phyloP scores from a whole-genome alignment of 2,797 vertebrate species.

The Halcyon smyrnensis region DNA sequence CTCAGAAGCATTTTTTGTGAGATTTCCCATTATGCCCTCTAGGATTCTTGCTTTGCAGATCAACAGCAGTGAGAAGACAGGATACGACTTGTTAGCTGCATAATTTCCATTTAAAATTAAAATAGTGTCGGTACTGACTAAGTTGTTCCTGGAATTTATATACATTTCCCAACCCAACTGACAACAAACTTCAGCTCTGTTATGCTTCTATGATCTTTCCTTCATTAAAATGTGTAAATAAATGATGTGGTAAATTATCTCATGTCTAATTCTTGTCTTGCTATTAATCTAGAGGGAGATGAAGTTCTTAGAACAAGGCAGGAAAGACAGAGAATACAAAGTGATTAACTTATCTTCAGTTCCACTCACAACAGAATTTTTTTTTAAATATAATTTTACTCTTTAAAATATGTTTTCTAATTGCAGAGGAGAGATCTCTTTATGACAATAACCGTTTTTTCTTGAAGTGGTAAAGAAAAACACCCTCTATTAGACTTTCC shows the following conservation, averaged over 20 bases:
- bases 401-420: constrained; percentile 28
- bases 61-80: constrained; percentile 30
- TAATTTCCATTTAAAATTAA: constrained; percentile 67
- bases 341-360: constrained; percentile 37
- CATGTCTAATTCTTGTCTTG: constrained; percentile 51
- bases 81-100: constrained; percentile 25
- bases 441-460: not conserved
- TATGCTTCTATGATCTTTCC: constrained; percentile 26
- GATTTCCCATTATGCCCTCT: not conserved
- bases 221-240: constrained; percentile 63
- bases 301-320: constrained; percentile 41
- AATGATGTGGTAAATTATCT: constrained; percentile 68
- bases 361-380: not conserved
- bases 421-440: not conserved
- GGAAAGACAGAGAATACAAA: constrained; percentile 34
- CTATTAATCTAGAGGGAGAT: constrained; percentile 54
- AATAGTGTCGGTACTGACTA: constrained; percentile 10
- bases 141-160: constrained; percentile 34
- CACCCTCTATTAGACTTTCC: not conserved
- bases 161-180: constrained; percentile 22
- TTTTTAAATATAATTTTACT: not conserved
- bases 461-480: not conserved
- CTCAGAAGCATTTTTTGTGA: not conserved
- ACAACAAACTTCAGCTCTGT: constrained; percentile 37
- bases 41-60: constrained; percentile 28